These are phyloP conservation scores for Euphonia xanthogaster DNA, from an alignment of 2,797 vertebrate species.

Conservation along the genomic window DNA sequence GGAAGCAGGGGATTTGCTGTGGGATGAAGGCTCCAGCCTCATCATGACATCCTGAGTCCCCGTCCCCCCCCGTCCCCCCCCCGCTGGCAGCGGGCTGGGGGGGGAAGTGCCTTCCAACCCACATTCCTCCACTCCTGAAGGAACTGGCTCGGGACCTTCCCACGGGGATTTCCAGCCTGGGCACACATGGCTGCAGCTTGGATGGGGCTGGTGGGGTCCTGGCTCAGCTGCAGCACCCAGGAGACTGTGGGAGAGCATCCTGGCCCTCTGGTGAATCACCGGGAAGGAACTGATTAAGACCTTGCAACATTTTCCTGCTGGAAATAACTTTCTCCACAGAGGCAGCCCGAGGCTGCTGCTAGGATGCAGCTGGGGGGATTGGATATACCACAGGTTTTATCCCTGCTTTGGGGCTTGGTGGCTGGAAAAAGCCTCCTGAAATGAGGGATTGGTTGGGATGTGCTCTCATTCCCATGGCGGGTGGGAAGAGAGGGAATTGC, in stretches of 20 bases:
- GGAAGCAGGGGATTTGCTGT: accelerated
- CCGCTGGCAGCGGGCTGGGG: not conserved
- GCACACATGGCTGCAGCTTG: not conserved
- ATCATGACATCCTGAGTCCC: not conserved
- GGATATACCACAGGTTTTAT: not conserved
- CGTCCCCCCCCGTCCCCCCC: too few relatives aligned
- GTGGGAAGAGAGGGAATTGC: not conserved
- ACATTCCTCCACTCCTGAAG: constrained; percentile 3
- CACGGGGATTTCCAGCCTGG: constrained; percentile 61
- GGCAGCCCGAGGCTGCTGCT: not conserved
- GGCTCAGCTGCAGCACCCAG: not conserved
- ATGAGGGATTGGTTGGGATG: not conserved
- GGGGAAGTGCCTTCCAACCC: not conserved
- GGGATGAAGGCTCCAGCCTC: not conserved
- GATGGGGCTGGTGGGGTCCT: not conserved
- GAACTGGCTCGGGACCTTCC: not conserved
- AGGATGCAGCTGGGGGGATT: accelerated
- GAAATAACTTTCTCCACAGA: constrained; percentile 28
- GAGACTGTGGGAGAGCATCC: not conserved
- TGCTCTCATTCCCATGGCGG: not conserved
- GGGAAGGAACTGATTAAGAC: constrained; percentile 14
- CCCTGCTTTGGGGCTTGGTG: not conserved
- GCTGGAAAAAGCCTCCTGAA: not conserved
- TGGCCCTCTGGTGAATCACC: not conserved
- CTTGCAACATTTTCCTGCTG: not conserved